A percentile compares a stretch with the other conserved stretches of the same genome.
Conservation (phyloP, 2,888 invertebrate species). For the Aleiodes leptofemur region DNA sequence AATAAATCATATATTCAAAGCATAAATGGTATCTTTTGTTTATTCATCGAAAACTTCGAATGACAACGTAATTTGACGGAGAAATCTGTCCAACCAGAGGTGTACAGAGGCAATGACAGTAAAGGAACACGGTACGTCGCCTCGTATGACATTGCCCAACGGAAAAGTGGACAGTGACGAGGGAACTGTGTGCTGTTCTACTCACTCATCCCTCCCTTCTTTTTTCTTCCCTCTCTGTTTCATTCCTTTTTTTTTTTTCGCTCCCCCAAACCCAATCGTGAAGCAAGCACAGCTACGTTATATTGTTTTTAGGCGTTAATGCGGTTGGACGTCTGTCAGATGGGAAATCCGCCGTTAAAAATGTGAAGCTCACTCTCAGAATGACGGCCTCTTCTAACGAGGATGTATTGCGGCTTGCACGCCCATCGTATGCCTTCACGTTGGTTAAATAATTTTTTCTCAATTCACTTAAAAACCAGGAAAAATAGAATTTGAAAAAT, state of each 20-base stretch:
- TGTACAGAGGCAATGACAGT: constrained; percentile 42
- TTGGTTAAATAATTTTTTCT: constrained; percentile 20
- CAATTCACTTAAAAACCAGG: not conserved
- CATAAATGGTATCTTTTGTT: not conserved
- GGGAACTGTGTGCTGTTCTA: constrained; percentile 37
- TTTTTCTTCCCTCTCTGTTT: constrained; percentile 5
- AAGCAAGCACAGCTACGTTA: constrained; percentile 27
- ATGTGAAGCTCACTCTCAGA: constrained; percentile 43
- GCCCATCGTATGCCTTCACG: constrained; percentile 4
- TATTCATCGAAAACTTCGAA: not conserved
- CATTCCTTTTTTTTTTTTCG: constrained; percentile 12
- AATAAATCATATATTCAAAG: not conserved
- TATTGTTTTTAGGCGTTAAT: constrained; percentile 55
- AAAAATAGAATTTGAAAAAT: not conserved
- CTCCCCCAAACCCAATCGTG: constrained; percentile 12
- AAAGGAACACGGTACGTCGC: constrained; percentile 46
- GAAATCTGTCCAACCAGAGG: constrained; percentile 13
- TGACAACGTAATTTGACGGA: constrained; percentile 22
- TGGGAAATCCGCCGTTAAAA: constrained; percentile 55
- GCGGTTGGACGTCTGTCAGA: constrained; percentile 56
- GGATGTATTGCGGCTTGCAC: constrained; percentile 25
- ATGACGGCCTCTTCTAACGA: constrained; percentile 30
- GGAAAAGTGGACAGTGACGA: constrained; percentile 48
- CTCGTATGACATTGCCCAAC: constrained; percentile 41
- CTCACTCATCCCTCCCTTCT: constrained; percentile 25